Evolutionary conservation across 2,113 vertebrate genomes (phyloP).

Genomic region (Cephalopholis sonnerati): DNA sequence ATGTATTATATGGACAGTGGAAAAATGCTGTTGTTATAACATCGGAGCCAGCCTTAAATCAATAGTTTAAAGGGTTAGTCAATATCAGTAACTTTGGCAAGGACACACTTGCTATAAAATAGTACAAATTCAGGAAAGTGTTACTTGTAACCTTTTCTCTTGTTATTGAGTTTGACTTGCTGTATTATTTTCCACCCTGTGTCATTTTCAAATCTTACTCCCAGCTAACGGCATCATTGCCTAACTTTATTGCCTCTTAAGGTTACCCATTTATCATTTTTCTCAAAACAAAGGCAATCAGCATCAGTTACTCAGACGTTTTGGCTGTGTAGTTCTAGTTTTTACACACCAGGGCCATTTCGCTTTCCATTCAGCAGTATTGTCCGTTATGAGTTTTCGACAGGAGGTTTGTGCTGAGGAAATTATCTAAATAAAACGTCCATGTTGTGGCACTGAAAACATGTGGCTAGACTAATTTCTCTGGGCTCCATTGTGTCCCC

Average conservation of each 20-base stretch:
- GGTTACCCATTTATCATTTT: slow-evolving; percentile 24
- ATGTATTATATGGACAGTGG: background rate
- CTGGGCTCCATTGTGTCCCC: background rate
- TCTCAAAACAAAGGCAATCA: slow-evolving; percentile 21
- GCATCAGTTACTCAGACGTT: background rate
- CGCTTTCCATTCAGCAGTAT: background rate
- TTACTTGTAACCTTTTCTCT: background rate
- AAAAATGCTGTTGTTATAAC: background rate
- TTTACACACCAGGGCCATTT: background rate
- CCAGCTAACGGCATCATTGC: slow-evolving; percentile 21
- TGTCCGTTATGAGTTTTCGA: background rate
- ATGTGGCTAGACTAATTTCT: background rate
- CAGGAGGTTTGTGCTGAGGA: background rate
- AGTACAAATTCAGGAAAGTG: background rate
- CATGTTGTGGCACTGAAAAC: background rate
- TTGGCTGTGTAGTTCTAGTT: background rate
- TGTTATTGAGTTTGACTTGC: slow-evolving; percentile 7
- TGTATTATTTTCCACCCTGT: background rate
- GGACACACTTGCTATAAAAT: background rate
- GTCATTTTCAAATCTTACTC: slow-evolving; percentile 17
- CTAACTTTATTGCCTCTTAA: slow-evolving; percentile 37
- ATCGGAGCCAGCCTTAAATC: background rate
- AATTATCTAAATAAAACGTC: background rate
- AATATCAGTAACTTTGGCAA: background rate
- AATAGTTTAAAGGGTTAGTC: background rate